Conservation (phyloP, 2,113 vertebrate species). For the Pandion haliaetus region DNA sequence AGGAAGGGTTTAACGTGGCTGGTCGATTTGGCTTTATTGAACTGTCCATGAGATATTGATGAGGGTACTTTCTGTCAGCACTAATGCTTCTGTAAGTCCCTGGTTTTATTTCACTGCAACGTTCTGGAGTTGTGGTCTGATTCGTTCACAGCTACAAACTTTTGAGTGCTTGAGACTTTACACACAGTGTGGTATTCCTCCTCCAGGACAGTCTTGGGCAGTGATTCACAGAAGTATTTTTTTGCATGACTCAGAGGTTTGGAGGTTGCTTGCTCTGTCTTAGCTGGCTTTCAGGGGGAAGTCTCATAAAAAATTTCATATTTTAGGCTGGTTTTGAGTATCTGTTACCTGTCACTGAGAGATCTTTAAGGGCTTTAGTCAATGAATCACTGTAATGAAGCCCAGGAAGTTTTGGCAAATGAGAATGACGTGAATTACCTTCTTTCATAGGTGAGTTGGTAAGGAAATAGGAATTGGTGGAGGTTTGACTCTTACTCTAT, state of each 20-base stretch:
- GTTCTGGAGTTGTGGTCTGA: background rate
- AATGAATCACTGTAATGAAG: background rate
- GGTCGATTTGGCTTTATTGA: background rate
- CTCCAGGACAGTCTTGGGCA: background rate
- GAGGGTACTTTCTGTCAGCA: background rate
- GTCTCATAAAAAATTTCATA: rapidly evolving
- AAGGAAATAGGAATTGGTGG: background rate
- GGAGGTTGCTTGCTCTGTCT: background rate
- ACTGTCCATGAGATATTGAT: background rate
- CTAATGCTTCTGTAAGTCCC: background rate
- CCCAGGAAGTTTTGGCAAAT: background rate
- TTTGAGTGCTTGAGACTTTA: background rate
- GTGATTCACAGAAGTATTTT: background rate
- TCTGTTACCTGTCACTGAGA: background rate
- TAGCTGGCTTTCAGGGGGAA: background rate
- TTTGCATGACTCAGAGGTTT: background rate
- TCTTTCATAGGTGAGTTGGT: background rate
- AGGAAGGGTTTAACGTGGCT: background rate
- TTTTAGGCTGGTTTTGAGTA: background rate
- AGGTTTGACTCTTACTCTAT: background rate
- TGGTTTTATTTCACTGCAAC: background rate
- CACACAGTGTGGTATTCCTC: background rate
- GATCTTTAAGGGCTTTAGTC: background rate
- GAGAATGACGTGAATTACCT: background rate
- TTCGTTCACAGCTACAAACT: background rate